Conservation (phyloP, 1,140 invertebrate genomes). For the Reticulitermes speratus region DNA sequence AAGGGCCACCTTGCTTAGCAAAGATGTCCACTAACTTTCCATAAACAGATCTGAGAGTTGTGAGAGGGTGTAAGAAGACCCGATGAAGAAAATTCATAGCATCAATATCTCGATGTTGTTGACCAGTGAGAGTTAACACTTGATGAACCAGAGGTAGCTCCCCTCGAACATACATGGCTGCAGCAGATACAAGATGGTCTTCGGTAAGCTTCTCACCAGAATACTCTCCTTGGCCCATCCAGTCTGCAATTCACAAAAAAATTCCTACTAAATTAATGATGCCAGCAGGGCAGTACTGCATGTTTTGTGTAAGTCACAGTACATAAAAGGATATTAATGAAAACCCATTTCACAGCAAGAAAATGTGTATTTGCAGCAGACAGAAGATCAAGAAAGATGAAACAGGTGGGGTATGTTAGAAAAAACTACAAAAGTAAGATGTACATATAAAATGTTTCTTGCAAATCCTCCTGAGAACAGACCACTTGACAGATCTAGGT, state of each 20-base stretch:
- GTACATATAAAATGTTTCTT: no score
- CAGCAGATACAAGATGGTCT: slow-evolving; percentile 75
- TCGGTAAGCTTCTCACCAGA: slow-evolving; percentile 73
- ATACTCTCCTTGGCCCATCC: slow-evolving; percentile 47
- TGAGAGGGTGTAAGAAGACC: slow-evolving; percentile 66
- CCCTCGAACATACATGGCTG: slow-evolving; percentile 75
- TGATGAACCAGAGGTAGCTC: slow-evolving; percentile 73
- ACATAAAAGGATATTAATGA: no score
- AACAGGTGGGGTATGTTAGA: no score
- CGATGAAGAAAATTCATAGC: slow-evolving; percentile 68
- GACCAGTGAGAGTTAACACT: slow-evolving; percentile 61
- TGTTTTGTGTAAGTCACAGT: background rate
- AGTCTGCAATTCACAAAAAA: slow-evolving; percentile 38
- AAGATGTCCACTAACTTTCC: slow-evolving; percentile 62
- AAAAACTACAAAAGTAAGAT: no score
- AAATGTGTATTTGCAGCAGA: no score
- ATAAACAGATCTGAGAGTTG: slow-evolving; percentile 67
- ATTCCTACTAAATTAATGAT: slow-evolving; percentile 25
- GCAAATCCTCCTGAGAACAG: no score
- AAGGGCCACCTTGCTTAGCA: slow-evolving; percentile 53
- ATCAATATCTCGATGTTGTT: slow-evolving; percentile 61
- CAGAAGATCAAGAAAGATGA: no score
- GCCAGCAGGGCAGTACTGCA: background rate
- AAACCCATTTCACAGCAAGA: no score
- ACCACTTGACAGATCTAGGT: no score